A percentile compares a stretch with the other conserved stretches of the same genome.
Evolutionary conservation across 2,113 vertebrate genomes (phyloP).

Genomic region (Catharus bicknelli): DNA sequence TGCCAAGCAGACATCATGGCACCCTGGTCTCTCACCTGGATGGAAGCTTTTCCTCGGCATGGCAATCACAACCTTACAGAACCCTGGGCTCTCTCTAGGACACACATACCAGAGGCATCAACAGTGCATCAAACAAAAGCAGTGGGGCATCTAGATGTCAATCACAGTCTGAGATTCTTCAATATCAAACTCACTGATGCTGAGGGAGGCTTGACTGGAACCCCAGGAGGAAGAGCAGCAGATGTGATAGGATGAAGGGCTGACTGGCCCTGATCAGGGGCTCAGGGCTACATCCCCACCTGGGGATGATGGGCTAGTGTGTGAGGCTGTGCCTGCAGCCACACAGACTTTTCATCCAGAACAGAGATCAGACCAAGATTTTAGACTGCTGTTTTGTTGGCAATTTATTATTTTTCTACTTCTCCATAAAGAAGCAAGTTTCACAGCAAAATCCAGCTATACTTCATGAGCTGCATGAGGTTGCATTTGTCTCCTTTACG

Average conservation of each 20-base stretch:
- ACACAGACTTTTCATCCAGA: neutral
- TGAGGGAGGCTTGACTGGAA: neutral
- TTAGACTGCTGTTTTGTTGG: neutral
- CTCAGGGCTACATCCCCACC: neutral
- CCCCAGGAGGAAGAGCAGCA: neutral
- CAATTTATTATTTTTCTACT: neutral
- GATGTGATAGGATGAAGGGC: neutral
- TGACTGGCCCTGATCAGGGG: accelerated
- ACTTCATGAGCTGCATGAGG: neutral
- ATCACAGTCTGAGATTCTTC: neutral
- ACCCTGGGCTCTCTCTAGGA: neutral
- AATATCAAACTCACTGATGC: neutral
- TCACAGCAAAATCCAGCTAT: neutral
- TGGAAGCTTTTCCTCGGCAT: neutral
- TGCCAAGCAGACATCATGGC: accelerated
- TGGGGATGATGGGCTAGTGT: neutral
- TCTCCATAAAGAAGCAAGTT: neutral
- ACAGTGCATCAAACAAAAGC: neutral
- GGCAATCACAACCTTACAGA: neutral
- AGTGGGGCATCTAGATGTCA: neutral
- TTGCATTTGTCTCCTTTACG: neutral
- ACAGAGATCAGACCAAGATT: neutral
- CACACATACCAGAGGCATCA: neutral
- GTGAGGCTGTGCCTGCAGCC: accelerated
- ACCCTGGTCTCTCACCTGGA: accelerated